Conservation (phyloP, 1,140 invertebrate genomes). For the Ceratosolen solmsi region DNA sequence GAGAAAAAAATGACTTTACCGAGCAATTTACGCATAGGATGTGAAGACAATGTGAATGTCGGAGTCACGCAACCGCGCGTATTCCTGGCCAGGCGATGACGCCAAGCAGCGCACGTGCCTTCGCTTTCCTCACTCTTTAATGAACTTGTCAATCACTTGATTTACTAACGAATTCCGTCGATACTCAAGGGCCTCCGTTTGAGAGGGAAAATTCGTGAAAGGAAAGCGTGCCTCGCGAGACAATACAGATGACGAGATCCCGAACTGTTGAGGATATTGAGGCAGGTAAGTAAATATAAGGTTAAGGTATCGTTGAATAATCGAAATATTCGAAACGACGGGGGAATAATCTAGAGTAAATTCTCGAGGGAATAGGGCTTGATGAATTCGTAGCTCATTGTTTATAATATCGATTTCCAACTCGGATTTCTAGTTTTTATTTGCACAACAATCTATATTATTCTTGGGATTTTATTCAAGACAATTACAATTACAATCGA, state of each 20-base stretch:
- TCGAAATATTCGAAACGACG: neutral
- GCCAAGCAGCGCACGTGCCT: neutral
- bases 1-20: neutral
- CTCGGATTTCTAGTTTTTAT: neutral
- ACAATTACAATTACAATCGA: no score
- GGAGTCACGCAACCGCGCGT: slow-evolving; percentile 25
- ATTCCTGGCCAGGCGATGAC: slow-evolving; percentile 32
- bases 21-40: slow-evolving; percentile 16
- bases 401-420: neutral
- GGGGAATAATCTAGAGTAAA: no score
- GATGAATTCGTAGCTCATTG: neutral
- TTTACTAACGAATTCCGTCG: slow-evolving; percentile 22
- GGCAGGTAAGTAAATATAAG: neutral
- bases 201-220: neutral
- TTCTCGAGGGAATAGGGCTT: neutral
- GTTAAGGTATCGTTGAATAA: neutral
- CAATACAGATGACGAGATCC: neutral
- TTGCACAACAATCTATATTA: no score
- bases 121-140: neutral
- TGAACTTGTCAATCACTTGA: slow-evolving; percentile 38
- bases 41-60: neutral
- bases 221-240: neutral
- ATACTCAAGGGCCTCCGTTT: neutral
- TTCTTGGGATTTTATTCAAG: no score
- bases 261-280: neutral